Base-by-base conservation (phyloP, 2,797 vertebrate species). In the Falco naumanni region DNA sequence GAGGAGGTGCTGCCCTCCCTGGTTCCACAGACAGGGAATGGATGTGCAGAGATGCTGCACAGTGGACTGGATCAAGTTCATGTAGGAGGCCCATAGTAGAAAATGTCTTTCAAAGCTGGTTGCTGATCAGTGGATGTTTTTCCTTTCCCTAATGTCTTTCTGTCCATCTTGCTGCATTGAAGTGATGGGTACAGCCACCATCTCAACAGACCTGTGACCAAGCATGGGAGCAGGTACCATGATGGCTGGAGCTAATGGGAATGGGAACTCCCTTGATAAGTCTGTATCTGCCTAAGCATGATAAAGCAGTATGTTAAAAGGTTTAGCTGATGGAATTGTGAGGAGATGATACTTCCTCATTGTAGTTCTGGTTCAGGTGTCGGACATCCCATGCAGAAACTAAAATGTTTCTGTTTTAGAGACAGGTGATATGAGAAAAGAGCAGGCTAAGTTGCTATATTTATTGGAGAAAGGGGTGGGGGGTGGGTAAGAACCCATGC, bases 71-170 rank as follows among this genome's bases (percentile, higher is more conserved):
- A 31, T 31, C 43, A 64, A 25, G 31, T 7, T 60, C 43, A 13
- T 15, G 21, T 26, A 66, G 48, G 22, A 66, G 17, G 13, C 3
- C 26, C 4, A 6, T 1, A 1, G 14, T 0, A 85, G 13, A 39
- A 80, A 85, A 71, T 0, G 0, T 21, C 21, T 51, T 41, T 56
- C 56, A 63, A 47, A 92, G 16, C 24, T 78, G 28, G 10, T 15
- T 82, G 31, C 26, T 60, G 10, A 53, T 61, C 53, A 48, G 4
- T 28, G 31, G 19, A 68, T 18, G 11, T 45, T 19, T 65, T 65
- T 84, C 19, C 28, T 51, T 64, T 76, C 48, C 25, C 17, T 45
- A 26, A 26, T 4, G 10, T 33, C 34, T 31, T 76, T 71, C 33
- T 60, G 17, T 59, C 34, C 8, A 0, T 41, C 45, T 17, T 79